Evolutionary conservation across 1,140 invertebrate species (phyloP).

Genomic region (Zaprionus vittiger): DNA sequence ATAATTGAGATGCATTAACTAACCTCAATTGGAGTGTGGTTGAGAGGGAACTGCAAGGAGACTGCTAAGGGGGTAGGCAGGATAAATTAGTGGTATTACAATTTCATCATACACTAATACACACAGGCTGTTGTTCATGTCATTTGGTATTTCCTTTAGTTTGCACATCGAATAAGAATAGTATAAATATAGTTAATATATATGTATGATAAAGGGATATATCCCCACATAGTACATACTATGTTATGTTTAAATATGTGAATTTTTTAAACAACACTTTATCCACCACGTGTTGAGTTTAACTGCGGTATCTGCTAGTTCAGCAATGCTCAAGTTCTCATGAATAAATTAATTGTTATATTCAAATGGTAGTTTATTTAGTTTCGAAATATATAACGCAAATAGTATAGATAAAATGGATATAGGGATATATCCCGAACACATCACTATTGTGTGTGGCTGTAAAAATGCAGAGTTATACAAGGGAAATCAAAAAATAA

Average conservation of each 20-base stretch:
- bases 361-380: background rate
- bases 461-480: background rate
- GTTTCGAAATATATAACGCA: background rate
- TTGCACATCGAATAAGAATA: no score
- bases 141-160: no score
- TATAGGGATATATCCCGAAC: background rate
- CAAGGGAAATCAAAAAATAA: slow-evolving; percentile 5
- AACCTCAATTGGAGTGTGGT: background rate
- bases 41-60: background rate
- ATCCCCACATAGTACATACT: no score
- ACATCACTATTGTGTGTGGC: no score
- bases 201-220: no score
- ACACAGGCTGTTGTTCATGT: no score
- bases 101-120: no score
- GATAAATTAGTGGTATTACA: no score
- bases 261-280: background rate
- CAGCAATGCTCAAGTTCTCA: background rate
- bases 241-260: no score
- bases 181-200: no score
- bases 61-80: no score
- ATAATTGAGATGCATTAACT: background rate
- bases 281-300: background rate
- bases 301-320: background rate
- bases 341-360: background rate
- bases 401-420: background rate